phyloP scores from a whole-genome alignment of 2,797 vertebrate species.

The Hapalemur alaotrensis region DNA sequence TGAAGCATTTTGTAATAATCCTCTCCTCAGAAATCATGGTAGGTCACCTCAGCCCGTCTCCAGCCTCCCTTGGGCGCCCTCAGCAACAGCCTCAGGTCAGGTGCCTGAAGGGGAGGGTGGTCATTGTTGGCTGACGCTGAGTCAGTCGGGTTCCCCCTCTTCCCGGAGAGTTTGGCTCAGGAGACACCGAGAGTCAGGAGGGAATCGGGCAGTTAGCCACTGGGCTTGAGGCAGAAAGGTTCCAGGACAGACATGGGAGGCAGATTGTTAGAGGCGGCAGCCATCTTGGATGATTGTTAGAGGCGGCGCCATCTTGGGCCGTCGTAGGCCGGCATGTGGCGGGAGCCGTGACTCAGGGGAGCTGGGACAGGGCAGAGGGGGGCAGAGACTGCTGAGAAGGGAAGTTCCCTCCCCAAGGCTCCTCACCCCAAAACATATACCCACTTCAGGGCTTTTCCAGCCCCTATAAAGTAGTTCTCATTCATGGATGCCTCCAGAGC shows the following conservation, averaged over 20 bases:
- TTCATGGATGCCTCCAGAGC: background rate
- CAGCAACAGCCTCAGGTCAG: background rate
- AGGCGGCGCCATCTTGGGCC: background rate
- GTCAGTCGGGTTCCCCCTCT: background rate
- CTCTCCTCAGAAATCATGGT: background rate
- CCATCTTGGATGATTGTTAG: background rate
- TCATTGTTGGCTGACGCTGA: background rate
- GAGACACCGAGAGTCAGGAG: background rate
- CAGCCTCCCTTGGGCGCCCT: background rate
- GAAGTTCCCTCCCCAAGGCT: background rate
- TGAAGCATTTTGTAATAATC: background rate
- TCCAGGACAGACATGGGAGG: background rate
- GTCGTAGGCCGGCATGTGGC: fast-evolving
- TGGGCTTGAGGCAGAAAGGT: background rate
- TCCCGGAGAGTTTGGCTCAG: background rate
- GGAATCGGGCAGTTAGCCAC: fast-evolving
- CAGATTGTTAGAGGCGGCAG: background rate
- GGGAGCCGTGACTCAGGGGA: too few relatives aligned
- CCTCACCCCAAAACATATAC: fast-evolving
- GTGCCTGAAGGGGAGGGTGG: background rate
- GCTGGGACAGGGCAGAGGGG: background rate
- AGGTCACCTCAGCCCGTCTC: background rate
- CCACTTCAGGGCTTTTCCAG: background rate
- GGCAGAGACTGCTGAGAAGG: too few relatives aligned
- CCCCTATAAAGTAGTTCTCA: background rate